phyloP scores from a whole-genome alignment of 2,888 invertebrate genomes.

The Azorinus chamasolen region DNA sequence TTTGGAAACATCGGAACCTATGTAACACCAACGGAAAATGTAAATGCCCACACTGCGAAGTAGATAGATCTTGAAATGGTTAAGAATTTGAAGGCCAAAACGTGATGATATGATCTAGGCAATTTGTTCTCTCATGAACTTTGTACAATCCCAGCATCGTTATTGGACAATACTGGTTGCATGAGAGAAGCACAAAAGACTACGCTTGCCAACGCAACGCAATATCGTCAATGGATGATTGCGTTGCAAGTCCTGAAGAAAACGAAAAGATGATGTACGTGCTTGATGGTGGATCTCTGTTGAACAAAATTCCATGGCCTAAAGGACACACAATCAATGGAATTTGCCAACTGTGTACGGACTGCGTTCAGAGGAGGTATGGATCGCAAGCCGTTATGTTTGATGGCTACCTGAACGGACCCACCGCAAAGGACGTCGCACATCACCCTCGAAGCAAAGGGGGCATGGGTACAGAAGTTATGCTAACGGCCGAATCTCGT shows the following conservation, averaged over 20 bases:
- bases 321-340: background rate
- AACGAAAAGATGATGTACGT: background rate
- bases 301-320: background rate
- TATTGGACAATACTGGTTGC: background rate
- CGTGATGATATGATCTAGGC: background rate
- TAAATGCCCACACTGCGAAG: too few species aligned
- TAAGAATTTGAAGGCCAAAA: too few species aligned
- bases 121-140: background rate
- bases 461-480: too few species aligned
- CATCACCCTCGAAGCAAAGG: too few species aligned
- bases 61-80: too few species aligned
- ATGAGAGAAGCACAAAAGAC: conserved; percentile 1
- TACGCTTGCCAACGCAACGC: background rate
- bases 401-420: too few species aligned
- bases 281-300: background rate
- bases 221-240: background rate
- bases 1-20: conserved; percentile 21
- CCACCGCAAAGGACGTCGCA: too few species aligned
- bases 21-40: too few species aligned
- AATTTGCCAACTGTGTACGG: too few species aligned
- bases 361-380: too few species aligned
- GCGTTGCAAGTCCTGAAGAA: background rate
- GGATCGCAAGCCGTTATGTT: too few species aligned
- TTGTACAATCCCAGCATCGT: background rate
- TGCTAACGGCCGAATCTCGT: too few species aligned